Evolutionary conservation across 2,888 invertebrate species (phyloP), one percentile per base, ranked within the genome.

Genomic region (Drosophila bunnanda): DNA sequence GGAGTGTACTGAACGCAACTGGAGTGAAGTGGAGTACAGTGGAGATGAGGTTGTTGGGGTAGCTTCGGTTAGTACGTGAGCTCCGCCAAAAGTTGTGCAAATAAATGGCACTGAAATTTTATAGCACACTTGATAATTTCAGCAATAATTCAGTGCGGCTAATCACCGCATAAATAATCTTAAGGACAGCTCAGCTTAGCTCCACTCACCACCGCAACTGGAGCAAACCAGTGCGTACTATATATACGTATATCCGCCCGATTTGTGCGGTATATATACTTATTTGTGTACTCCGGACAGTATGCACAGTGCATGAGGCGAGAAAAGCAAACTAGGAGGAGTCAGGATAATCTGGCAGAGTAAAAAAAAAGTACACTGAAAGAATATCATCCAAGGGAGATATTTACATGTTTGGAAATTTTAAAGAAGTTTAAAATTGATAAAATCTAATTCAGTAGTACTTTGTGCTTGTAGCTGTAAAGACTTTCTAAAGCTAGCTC

Each of bases 81-180:
- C 60, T 68, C 32, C 70, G 82, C 80, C 58, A 70, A 79, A 78
- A 75, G 65, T 79, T 74, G 72, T 56, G 73, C 77, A 84, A 79
- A 83, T 88, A 89, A 80, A 82, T 80, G 77, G 76, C 75, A 76
- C 58, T 67, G 76, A 80, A 84, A 80, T 89, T 90, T 90, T 90
- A 91, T 90, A 86, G 82, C 88, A 86, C 89, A 85, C 90, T 89
- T 86, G 88, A 90, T 91, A 90, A 86, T 87, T 84, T 87, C 64
- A 70, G 89, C 88, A 87, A 90, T 90, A 90, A 91, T 80, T 91
- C 90, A 88, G 80, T 57, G 66, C 74, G 79, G 82, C 88, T 91
- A 91, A 91, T 90, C 91, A 88, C 91, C 90, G 90, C 89, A 90
- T 90, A 91, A 91, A 90, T 90, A 89, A 90, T 89, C 80, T 78